Percentiles rank a stretch among this genome's conserved stretches.
Evolutionary conservation across 2,888 invertebrate species (phyloP).

Genomic region (Deroplatys truncata): DNA sequence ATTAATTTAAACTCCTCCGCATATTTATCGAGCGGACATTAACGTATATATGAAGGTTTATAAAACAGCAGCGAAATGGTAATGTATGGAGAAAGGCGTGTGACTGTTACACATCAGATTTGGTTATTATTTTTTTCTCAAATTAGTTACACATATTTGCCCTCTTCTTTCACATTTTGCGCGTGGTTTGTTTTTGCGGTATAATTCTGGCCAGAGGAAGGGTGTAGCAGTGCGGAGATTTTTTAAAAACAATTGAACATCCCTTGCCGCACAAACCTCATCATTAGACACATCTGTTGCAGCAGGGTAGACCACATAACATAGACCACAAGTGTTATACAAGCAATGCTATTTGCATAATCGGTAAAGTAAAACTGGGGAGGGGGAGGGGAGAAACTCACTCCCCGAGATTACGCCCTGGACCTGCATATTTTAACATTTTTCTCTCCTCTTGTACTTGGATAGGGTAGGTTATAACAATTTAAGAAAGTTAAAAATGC

Average conservation of each 20-base stretch:
- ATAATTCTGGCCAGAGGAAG: no score
- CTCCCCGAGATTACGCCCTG: not conserved
- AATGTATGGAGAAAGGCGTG: no score
- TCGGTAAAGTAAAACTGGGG: not conserved
- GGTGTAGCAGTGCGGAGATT: not conserved
- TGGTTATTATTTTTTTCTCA: no score
- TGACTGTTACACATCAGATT: no score
- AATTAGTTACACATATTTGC: no score
- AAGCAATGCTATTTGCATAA: conserved; percentile 15
- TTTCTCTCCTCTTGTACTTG: not conserved
- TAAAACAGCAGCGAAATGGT: no score
- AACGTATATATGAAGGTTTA: no score
- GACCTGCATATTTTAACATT: not conserved
- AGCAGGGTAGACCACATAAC: not conserved
- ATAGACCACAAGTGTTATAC: not conserved
- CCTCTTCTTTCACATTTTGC: no score
- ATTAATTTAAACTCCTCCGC: no score
- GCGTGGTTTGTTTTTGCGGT: no score
- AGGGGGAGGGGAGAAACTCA: not conserved
- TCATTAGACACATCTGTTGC: not conserved
- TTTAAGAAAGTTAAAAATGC: conserved; percentile 10
- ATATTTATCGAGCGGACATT: no score
- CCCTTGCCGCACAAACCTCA: not conserved
- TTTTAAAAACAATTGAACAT: not conserved
- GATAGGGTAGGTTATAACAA: not conserved